Base-by-base conservation (phyloP, 1,140 invertebrate species). In the Bombus impatiens region DNA sequence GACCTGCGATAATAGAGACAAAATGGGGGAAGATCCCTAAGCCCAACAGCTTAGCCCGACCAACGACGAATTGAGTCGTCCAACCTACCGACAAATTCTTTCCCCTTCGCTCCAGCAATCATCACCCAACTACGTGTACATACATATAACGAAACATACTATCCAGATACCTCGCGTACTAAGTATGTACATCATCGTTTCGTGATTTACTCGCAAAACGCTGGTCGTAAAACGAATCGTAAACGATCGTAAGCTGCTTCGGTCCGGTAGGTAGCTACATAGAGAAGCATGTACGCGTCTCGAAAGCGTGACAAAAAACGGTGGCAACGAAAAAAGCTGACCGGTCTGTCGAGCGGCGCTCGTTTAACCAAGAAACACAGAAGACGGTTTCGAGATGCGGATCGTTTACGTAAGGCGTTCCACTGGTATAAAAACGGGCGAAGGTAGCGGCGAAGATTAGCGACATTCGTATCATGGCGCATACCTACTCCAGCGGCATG, bases 361-460 rank as follows among this genome's bases (percentile, higher is more conserved):
- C 67, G 78, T 57, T 72, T 59, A 62, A 22, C 57, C 32, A 35
- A 79, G 62, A 53, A 78, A 71, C 67, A 5, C 15, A 59, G 72
- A 28, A 42, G 65, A 47, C 80, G 35, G 18, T 70, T 37, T 70
- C 35, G 6, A 35, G 68, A 65, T 44, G 53, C 78, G 74, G 72
- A 75, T 84, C 87, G 78, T 89, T 89, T 82, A 86, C 88, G 88
- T 80, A 84, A 87, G 88, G 78, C 80, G 86, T 78, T 78, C n/a
- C 47, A 35, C 42, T 40, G 35, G 72, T 42, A 59, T 82, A 86
- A 91, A 86, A 88, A 90, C 80, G 67, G 62, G 32, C 40, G 79
- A 78, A 80, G 77, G 71, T 42, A 78, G n/a, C 65, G 28, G 82
- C 42, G 57, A 68, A 82, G 82, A 91, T 88, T 86, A 88, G 82